Evolutionary conservation across 2,888 invertebrate species (phyloP).

Genomic region (Dynastes grantii): DNA sequence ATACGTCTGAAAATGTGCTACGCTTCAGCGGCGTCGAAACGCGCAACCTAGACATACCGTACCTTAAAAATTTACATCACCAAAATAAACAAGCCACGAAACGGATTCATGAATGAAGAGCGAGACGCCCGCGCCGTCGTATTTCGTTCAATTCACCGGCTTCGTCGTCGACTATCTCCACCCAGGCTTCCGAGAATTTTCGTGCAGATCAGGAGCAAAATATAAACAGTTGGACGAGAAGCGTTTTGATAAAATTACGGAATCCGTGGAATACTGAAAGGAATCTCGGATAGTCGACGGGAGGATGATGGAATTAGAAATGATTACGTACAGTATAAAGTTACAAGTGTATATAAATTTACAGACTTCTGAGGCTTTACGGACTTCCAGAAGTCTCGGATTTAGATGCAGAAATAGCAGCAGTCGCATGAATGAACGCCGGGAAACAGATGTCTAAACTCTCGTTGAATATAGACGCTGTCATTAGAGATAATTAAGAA

Average conservation of each 20-base stretch:
- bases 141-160: background rate
- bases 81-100: conserved; percentile 37
- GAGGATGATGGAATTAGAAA: background rate
- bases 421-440: background rate
- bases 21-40: too few relatives aligned
- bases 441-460: background rate
- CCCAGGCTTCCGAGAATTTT: conserved; percentile 25
- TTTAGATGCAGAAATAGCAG: background rate
- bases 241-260: conserved; percentile 33
- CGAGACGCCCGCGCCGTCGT: conserved; percentile 4
- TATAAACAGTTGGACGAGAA: background rate
- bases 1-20: too few relatives aligned
- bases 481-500: too few relatives aligned
- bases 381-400: background rate
- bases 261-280: conserved; percentile 10
- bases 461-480: too few relatives aligned
- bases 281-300: background rate
- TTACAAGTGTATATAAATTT: background rate
- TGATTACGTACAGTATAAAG: background rate
- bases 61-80: conserved; percentile 6
- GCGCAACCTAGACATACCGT: background rate
- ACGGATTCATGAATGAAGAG: conserved; percentile 39
- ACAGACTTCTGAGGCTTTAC: background rate
- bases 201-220: background rate
- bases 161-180: background rate